phyloP scores from a whole-genome alignment of 1,140 invertebrate genomes.

The Bombus fervidus region DNA sequence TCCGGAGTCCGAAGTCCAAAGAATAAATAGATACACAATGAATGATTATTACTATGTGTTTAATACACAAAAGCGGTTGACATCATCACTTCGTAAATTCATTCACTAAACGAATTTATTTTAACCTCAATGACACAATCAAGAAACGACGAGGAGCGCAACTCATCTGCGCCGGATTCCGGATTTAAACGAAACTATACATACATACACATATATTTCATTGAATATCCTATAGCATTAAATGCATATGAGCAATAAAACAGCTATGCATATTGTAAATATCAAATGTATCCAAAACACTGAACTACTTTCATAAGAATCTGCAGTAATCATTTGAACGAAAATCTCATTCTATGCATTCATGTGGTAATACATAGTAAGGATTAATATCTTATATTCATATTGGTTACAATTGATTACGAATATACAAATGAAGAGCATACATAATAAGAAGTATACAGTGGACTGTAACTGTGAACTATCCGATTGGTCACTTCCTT shows the following conservation, averaged over 20 bases:
- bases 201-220: background rate
- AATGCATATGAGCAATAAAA: background rate
- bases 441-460: background rate
- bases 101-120: background rate
- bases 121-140: background rate
- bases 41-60: no score
- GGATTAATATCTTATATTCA: background rate
- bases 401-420: background rate
- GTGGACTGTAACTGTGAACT: background rate
- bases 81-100: no score
- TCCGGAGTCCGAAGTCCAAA: background rate
- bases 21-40: no score
- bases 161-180: no score
- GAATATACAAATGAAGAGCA: background rate
- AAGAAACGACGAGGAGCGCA: no score
- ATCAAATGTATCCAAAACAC: background rate
- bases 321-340: background rate
- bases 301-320: background rate
- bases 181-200: no score
- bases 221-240: background rate
- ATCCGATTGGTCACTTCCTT: background rate
- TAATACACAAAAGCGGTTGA: no score
- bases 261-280: background rate
- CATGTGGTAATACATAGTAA: background rate
- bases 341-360: background rate